Conservation (phyloP, 2,113 vertebrate genomes). For the Campylomormyrus numenius region DNA sequence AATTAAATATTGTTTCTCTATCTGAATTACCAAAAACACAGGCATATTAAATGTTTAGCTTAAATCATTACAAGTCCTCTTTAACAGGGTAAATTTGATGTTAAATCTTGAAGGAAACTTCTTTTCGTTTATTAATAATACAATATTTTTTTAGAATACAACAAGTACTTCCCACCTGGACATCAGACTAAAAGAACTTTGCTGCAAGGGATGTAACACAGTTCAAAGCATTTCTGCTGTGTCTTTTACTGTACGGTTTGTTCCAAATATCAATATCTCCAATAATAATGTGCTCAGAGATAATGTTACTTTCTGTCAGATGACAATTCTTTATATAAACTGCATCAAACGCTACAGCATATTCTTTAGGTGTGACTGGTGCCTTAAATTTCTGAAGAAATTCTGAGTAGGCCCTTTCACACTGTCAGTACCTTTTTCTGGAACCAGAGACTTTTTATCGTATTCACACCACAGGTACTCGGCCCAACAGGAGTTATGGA, state of each 20-base stretch:
- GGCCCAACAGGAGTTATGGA: no score
- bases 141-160: background rate
- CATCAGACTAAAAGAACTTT: background rate
- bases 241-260: background rate
- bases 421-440: no score
- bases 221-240: background rate
- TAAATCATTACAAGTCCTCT: background rate
- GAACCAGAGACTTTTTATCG: no score
- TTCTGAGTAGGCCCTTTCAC: no score
- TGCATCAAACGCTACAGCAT: background rate
- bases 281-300: background rate
- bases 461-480: no score
- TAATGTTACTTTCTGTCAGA: background rate
- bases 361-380: background rate
- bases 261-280: background rate
- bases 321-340: background rate
- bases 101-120: background rate
- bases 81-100: background rate
- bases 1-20: background rate
- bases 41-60: background rate
- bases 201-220: background rate
- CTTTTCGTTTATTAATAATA: background rate
- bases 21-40: background rate
- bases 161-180: background rate
- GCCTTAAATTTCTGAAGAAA: no score